A percentile compares a stretch with the other conserved stretches of the same genome.
These are phyloP conservation scores for Cyclina sinensis DNA, from an alignment of 1,140 invertebrate species.

Conservation along the genomic window DNA sequence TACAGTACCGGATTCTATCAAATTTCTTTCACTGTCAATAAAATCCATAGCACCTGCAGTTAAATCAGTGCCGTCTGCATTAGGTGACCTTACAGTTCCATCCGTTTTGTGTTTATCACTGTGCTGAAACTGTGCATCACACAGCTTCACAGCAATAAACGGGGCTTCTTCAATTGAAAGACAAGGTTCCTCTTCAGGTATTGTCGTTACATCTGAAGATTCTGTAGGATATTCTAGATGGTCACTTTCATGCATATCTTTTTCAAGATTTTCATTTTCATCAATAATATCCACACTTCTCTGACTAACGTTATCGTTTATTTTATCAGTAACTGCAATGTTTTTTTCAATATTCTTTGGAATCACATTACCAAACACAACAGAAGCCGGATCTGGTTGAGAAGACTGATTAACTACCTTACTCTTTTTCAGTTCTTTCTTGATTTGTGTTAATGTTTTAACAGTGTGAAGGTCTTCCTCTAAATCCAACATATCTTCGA, in stretches of 20 bases:
- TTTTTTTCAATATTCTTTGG: not conserved
- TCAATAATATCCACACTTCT: conserved; percentile 28
- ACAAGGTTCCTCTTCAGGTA: not conserved
- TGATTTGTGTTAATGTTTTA: not conserved
- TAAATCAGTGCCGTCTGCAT: not conserved
- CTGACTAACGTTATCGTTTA: conserved; percentile 73
- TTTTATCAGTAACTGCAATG: not conserved
- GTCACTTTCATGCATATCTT: not conserved
- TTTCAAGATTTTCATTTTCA: conserved; percentile 1
- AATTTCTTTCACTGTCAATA: not conserved
- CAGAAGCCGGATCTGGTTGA: no score
- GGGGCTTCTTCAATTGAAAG: not conserved
- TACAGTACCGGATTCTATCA: not conserved
- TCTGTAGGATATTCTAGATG: not conserved
- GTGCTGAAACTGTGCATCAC: not conserved
- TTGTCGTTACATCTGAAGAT: not conserved
- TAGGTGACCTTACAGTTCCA: not conserved
- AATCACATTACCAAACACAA: not conserved
- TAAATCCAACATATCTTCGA: not conserved
- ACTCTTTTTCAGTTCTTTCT: not conserved
- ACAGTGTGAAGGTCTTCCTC: not conserved
- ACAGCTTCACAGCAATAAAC: not conserved
- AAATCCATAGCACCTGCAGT: not conserved
- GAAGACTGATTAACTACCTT: no score
- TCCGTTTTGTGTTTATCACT: not conserved